Evolutionary conservation across 1,140 invertebrate species (phyloP), one percentile per base, ranked within the genome.

Genomic region (Matsumurasca onukii): DNA sequence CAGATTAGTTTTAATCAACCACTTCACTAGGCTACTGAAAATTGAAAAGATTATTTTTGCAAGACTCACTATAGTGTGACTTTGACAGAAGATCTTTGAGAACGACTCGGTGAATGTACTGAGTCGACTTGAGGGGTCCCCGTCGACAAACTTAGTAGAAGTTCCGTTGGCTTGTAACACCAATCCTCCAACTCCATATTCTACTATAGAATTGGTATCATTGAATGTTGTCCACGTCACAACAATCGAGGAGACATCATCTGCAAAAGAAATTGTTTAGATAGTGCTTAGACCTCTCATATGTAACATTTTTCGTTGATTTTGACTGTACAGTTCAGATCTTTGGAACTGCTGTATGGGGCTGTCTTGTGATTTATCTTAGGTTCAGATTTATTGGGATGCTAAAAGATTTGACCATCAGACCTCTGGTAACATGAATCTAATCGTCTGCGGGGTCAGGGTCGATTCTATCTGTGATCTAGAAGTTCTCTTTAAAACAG

Each of bases 161-260:
- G 71, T 81, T 34, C 93, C 94, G 3, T 1, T 72, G 0, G 83
- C 86, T 59, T 74, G 78, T 30, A 85, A 73, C 49, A 82, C 78
- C 61, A 89, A 80, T 17, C 79, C 83, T 17, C 77, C 80, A 45
- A 85, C 83, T 1, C 92, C 93, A 81, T 91, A 97, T 76, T 92
- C 86, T 22, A 94, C 93, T 31, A 87, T 72, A 0, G 91, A 89
- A 5, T 83, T 73, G 2, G 93, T 89, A 72, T 88, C 79, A 73
- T 88, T 84, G 70, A 86, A 85, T 31, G 95, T 98, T 0, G 88
- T 90, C 95, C 95, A 98, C 65, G 94, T 97, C 20, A 97, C 89
- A 45, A 93, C 84, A 78, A 95, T 91, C 72, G 93, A 84, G 70
- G 81, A 83, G 24, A 86, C 81, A 70, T 81, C 81, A 70, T 87